A percentile compares a stretch with the other conserved stretches of the same genome.
phyloP scores from a whole-genome alignment of 2,797 vertebrate genomes.

The Cygnus olor region DNA sequence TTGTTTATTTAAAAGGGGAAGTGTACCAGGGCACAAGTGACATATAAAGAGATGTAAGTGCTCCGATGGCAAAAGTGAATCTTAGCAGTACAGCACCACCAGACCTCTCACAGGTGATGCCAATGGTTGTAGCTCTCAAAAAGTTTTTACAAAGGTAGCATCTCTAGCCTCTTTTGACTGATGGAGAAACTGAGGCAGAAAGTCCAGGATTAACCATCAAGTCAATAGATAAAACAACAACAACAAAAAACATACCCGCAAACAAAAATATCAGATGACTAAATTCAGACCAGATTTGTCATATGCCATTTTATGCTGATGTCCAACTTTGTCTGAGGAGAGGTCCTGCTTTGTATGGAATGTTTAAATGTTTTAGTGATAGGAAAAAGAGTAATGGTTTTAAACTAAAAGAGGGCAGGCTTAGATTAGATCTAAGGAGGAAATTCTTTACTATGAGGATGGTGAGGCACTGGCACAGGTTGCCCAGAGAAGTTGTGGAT shows the following conservation, averaged over 20 bases:
- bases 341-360: not conserved
- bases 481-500: too few species aligned
- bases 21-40: not conserved
- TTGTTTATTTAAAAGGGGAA: not conserved
- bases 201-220: not conserved
- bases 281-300: not conserved
- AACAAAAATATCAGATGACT: not conserved
- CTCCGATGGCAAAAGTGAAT: not conserved
- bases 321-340: not conserved
- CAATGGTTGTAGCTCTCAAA: not conserved
- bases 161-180: not conserved
- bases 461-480: too few species aligned
- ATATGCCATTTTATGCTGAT: rapidly evolving
- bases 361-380: not conserved
- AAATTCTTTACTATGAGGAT: too few species aligned
- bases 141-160: not conserved
- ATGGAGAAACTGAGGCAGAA: not conserved
- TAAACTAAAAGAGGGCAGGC: too few species aligned
- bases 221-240: not conserved
- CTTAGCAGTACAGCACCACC: not conserved
- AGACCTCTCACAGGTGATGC: not conserved
- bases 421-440: too few species aligned
- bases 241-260: not conserved
- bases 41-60: not conserved
- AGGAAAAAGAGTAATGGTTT: too few species aligned